Base-by-base conservation (phyloP, 2,888 invertebrate genomes). In the Yponomeuta sedellus region DNA sequence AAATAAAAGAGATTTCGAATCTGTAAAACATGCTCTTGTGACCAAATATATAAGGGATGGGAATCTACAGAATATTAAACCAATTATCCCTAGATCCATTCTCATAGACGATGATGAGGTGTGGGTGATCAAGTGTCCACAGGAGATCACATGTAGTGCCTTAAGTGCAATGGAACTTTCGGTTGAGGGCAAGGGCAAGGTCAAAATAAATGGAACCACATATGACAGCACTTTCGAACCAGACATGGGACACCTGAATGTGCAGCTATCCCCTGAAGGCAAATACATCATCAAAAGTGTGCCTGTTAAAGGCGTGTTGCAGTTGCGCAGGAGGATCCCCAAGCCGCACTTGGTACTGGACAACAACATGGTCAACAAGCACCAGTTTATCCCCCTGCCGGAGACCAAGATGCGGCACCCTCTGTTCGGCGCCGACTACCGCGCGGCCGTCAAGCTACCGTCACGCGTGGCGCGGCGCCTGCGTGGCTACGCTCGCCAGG, bases 371-470 rank as follows among this genome's bases (percentile, higher is more conserved):
- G 68, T 72, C 0, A 78, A 77, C 66, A 77, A 80, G 73, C 80
- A 80, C 59, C 12, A 59, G 25, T 59, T 59, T 67, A 84, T 86
- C 69, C 83, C 85, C 16, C 70, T 88, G 58, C 88, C 88, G 1
- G 83, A 84, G 56, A 88, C 85, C 10, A 88, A 88, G 73, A 80
- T 79, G 67, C 80, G 88, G 0, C 89, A 89, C 73, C 89, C 88
- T 8, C 75, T 89, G 1, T 86, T 89, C 72, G 88, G 88, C 1
- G 69, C 76, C 1, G 71, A 86, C 71, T 89, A 85, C 71, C 84
- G 83, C 69, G 82, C 78, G 68, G 77, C 79, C 10, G 75, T 85
- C 5, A 83, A 83, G 72, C 67, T 86, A 64, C 78, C 83, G 8
- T 56, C 73, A 44, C 67, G 71, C n/a, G 71, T 83, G 59, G 72